Base-by-base conservation (phyloP, 2,113 vertebrate species). In the Turnix velox region DNA sequence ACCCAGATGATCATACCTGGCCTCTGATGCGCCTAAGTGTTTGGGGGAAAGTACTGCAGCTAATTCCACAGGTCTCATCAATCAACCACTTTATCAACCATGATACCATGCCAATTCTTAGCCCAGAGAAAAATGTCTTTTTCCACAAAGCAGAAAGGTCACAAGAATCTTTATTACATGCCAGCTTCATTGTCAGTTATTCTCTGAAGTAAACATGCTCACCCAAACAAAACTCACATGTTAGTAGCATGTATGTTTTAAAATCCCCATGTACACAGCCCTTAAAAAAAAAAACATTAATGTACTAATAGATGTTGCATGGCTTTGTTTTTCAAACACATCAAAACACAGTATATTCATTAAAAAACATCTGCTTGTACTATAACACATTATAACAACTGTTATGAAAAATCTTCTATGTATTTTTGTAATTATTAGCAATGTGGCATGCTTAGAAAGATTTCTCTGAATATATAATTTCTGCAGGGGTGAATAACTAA, bases 321-420 rank as follows among this genome's bases (percentile, higher is more conserved):
- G 54, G 22, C 13, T 93, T 87, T 51, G 57, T 28, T 94, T 88
- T 87, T 49, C 27, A 37, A 81, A 68, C 30, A 43, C 62, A 68
- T 75, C 85, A 78, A 72, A 78, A 45, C 59, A 58, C 59, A 80
- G 37, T 68, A 40, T 69, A 80, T 35, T 73, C 52, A 49, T 84
- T 86, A 35, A 75, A 88, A 83, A 95, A 75, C 39, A 84, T 69
- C 87, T 96, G 87, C 27, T 91, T 83, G 73, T 93, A 66, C 52
- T 73, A 52, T 37, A 85, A n/a, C n/a, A 68, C 48, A 48, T 74
- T 77, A 45, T n/a, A 84, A 86, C 42, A 63, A 74, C 69, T 52
- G 27, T 61, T 62, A 88, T 43, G 37, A 37, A 79, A 72, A 92
- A 87, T 33, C 30, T 78, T 35, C 24, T 59, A 9, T 37, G 19